Percentiles rank a stretch among this genome's conserved stretches.
phyloP scores from a whole-genome alignment of 2,113 vertebrate genomes.

The Scomber scombrus region DNA sequence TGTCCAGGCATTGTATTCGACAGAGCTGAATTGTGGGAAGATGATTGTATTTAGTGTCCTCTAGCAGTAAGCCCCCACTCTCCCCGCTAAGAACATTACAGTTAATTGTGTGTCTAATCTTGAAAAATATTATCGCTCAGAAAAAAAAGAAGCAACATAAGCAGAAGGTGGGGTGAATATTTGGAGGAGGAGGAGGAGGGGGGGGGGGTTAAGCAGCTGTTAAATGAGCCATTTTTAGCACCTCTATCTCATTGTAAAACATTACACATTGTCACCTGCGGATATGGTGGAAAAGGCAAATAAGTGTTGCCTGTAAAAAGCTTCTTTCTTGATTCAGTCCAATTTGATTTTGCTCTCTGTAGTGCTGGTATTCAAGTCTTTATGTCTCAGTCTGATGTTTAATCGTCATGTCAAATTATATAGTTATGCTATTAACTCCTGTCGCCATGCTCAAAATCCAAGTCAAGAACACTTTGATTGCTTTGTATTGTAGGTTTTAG shows the following conservation, averaged over 20 bases:
- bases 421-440: slow-evolving; percentile 67
- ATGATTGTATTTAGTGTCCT: slow-evolving; percentile 68
- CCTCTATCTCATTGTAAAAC: slow-evolving; percentile 79
- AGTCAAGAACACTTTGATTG: slow-evolving; percentile 36
- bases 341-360: slow-evolving; percentile 5
- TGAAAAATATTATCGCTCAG: slow-evolving; percentile 71
- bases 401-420: slow-evolving; percentile 68
- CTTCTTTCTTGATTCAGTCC: slow-evolving; percentile 42
- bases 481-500: slow-evolving; percentile 40
- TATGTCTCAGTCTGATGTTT: slow-evolving; percentile 45
- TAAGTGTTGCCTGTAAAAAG: slow-evolving; percentile 36
- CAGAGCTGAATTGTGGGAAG: slow-evolving; percentile 44
- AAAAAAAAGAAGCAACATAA: slow-evolving; percentile 51
- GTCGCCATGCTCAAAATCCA: slow-evolving; percentile 29
- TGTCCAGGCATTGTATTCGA: slow-evolving; percentile 58
- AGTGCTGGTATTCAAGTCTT: slow-evolving; percentile 48
- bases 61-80: slow-evolving; percentile 48
- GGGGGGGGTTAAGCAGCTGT: slow-evolving; percentile 72
- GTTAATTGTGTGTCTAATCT: slow-evolving; percentile 79
- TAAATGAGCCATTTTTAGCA: slow-evolving; percentile 76
- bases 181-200: slow-evolving; percentile 11
- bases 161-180: slow-evolving; percentile 59
- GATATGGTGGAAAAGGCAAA: slow-evolving; percentile 53
- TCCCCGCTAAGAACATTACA: slow-evolving; percentile 60
- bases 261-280: slow-evolving; percentile 66